Conservation (phyloP, 2,888 invertebrate genomes). For the Morpho deidamia region DNA sequence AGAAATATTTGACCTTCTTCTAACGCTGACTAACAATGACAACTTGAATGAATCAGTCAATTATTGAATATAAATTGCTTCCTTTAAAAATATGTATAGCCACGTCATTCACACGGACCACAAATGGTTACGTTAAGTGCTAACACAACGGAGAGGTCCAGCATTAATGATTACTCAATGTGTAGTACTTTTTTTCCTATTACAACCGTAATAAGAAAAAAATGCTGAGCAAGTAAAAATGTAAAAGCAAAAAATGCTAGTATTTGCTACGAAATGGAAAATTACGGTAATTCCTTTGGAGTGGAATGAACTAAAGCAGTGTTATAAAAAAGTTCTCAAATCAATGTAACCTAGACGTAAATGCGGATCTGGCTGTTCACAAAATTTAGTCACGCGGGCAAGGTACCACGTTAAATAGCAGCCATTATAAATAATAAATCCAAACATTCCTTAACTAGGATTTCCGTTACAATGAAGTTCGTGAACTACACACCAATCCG, state of each 20-base stretch:
- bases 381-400: not conserved
- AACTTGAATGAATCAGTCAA: conserved; percentile 14
- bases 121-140: not conserved
- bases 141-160: not conserved
- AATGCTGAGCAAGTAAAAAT: too few relatives aligned
- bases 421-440: conserved; percentile 9
- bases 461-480: conserved; percentile 21
- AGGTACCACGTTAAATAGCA: not conserved
- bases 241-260: too few relatives aligned
- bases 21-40: not conserved
- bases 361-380: too few relatives aligned
- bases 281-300: too few relatives aligned
- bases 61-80: conserved; percentile 7
- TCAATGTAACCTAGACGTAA: too few relatives aligned
- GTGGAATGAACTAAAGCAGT: too few relatives aligned
- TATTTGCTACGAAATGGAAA: too few relatives aligned
- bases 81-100: conserved; percentile 7
- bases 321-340: too few relatives aligned
- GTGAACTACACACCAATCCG: conserved; percentile 12
- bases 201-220: too few relatives aligned
- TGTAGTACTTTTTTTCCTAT: too few relatives aligned
- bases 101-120: conserved; percentile 8
- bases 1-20: not conserved
- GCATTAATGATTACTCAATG: not conserved
- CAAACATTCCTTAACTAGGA: conserved; percentile 17